These are phyloP conservation scores for Crenuchus spilurus DNA, from an alignment of 2,797 vertebrate genomes.

Conservation along the genomic window DNA sequence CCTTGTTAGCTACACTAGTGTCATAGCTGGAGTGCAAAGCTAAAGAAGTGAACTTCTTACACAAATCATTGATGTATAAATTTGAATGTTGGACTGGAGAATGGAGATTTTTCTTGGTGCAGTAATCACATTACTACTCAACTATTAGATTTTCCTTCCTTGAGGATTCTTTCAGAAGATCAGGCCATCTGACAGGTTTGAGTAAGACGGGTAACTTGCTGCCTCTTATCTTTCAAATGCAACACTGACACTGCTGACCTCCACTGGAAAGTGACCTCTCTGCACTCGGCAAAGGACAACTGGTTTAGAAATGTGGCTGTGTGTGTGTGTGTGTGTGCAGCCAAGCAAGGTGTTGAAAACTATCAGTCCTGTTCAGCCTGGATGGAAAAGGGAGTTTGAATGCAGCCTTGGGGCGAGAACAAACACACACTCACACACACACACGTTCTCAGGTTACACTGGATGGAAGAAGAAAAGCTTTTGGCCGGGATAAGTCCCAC, in stretches of 20 bases:
- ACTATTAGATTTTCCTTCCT: background rate
- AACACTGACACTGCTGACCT: background rate
- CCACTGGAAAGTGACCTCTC: slow-evolving; percentile 21
- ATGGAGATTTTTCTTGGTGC: slow-evolving; percentile 7
- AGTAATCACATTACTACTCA: background rate
- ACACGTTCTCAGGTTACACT: slow-evolving; percentile 50
- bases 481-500: slow-evolving; percentile 47
- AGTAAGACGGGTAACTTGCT: background rate
- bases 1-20: no score
- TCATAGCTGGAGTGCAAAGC: no score
- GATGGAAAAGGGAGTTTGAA: slow-evolving; percentile 26
- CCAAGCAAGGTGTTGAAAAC: slow-evolving; percentile 36
- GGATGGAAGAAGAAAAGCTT: slow-evolving; percentile 43
- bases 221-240: background rate
- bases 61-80: no score
- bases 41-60: no score
- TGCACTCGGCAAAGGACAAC: slow-evolving; percentile 20
- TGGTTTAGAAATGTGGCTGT: background rate
- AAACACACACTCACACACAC: slow-evolving; percentile 11
- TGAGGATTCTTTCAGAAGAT: background rate
- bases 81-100: no score
- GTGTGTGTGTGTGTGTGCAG: slow-evolving; percentile 32
- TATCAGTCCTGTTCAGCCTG: slow-evolving; percentile 9
- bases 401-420: background rate
- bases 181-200: background rate